Evolutionary conservation across 2,113 vertebrate species (phyloP), one percentile per base, ranked within the genome.

Genomic region (Alexandromys fortis): DNA sequence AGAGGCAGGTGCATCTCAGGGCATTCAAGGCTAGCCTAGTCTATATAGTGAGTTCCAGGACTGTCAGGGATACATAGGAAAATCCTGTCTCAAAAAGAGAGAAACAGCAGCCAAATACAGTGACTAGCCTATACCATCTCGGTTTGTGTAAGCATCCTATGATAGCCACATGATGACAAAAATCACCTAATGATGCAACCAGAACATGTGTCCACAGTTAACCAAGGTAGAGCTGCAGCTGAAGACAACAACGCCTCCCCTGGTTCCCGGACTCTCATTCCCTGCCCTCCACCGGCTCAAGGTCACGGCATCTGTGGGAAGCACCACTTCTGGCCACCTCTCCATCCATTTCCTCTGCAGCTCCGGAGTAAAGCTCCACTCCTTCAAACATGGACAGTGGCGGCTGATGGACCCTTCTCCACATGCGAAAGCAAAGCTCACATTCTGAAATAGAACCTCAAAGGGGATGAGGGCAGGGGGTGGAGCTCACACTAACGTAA

Each of bases 371-470:
- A 86, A 86, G 63, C 24, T 83, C 81, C 38, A 73, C 16, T 67
- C 49, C 91, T 38, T 77, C 1, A 94, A 81, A 92, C 14, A 2
- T 42, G 38, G 19, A 89, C 49, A 88, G 52, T 1, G 42, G 26
- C 72, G 78, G 47, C 45, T 83, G 49, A 11, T 35, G 16, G 63
- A 68, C 61, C 28, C n/a, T 86, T 79, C 72, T 88, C 55, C 61
- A 70, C 35, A 6, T 5, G 6, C 68, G 68, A 92, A 55, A 90
- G 24, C 11, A 33, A 88, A 88, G 68, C 61, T 96, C 45, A 88
- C 9, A 30, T 90, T 78, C 70, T n/a, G 49, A 91, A 97, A 79
- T 19, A 75, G 58, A 96, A 83, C 49, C 35, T 89, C 55, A 70
- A 83, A 82, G 24, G 4, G 22, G 79, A 14, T n/a, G 3, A 14